Evolutionary conservation across 1,140 invertebrate species (phyloP), one percentile per base, ranked within the genome.

Genomic region (Philaenus spumarius): DNA sequence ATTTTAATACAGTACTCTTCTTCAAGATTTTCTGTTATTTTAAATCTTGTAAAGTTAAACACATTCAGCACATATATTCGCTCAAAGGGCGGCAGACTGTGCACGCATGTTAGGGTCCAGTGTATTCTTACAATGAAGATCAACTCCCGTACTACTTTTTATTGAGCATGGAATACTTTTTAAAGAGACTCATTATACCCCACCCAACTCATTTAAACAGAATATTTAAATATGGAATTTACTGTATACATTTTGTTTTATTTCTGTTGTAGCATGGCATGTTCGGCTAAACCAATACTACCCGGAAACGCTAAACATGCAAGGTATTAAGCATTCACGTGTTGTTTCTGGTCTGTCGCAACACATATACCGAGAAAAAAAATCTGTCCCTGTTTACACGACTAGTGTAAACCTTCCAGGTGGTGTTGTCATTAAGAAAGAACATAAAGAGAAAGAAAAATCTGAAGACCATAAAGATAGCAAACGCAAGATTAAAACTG

Each of bases 251-350:
- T 60, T 51, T 51, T 37, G 45, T 26, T 42, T 62, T 59, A 58
- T 35, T 50, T 68, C 62, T 59, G 58, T 70, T 71, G 48, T 67
- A 87, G 95, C 95, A 20, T 98, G 95, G 95, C 95, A 98, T 73
- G 83, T 97, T 2, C 81, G 95, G 14, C 77, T 98, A 57, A 87
- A 86, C 67, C 86, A 92, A 72, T 98, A 98, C 77, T 95, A 96
- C 70, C 83, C 85, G 0, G 23, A 23, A 24, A 3, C 15, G 2
- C 26, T 30, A 30, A 30, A 30, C 26, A 24, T 26, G 11, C 23
- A 46, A 30, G 55, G 42, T 4, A 22, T 45, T 17, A 42, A 47
- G 30, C 42, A 57, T 24, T 47, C 42, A 11, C 42, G 55, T 5
- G 43, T 47, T 14, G 55, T 57, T 1, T 35, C 55, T 9, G 43